Base-by-base conservation (phyloP, 1,140 invertebrate genomes). In the Microplitis mediator region DNA sequence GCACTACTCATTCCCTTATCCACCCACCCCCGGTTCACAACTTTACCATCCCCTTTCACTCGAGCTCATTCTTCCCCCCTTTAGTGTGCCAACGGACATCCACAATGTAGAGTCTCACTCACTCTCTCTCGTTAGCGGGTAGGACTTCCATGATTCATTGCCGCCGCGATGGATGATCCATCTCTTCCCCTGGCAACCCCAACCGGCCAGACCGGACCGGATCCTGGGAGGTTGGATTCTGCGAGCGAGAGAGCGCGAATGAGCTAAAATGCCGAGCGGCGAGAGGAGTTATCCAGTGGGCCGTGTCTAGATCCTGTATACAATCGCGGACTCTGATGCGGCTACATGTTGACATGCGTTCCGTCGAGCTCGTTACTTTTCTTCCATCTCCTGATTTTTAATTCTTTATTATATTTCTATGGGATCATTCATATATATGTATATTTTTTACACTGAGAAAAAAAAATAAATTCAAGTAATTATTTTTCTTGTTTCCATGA, bases 81-180 rank as follows among this genome's bases (percentile, higher is more conserved):
- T 54, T 16, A n/a, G 16, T 64, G 39, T 56, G 54, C 58, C 56
- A 35, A 69, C 69, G 70, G 45, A 69, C 54, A 74, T 71, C 69
- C 73, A 74, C 67, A 73, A 39, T 52, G 6, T 11, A 45, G 39
- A 64, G 45, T 64, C 70, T 66, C 51, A 36, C 54, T 31, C 51
- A 34, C 64, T 65, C 69, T 74, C 73, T 74, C 76, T 76, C 69
- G 72, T 69, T 65, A 45, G 76, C 74, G 75, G 73, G 78, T 76
- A 80, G 80, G 79, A 75, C 79, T 85, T 76, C 76, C 84, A 85
- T 87, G 86, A 86, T 86, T 85, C 85, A 87, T 87, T 79, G 84
- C 82, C 69, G 79, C 80, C 80, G 80, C 84, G 84, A 85, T 85
- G 83, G 83, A 86, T 86, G 83, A 86, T 86, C 84, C 84, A 84